Evolutionary conservation across 2,797 vertebrate species (phyloP), one percentile per base, ranked within the genome.

Genomic region (Sebastes matsubarae): DNA sequence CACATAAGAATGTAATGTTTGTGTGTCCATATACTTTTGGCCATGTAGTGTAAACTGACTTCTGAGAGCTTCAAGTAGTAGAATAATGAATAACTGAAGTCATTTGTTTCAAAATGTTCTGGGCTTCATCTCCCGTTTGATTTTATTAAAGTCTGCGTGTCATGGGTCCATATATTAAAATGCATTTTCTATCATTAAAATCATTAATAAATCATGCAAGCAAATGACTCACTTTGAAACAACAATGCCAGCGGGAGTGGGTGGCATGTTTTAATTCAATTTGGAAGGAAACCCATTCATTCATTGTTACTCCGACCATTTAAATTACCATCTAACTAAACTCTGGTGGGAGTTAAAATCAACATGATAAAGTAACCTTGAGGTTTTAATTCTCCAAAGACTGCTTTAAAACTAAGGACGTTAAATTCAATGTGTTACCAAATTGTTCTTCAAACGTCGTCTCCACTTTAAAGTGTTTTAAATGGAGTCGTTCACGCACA

Each of bases 231-330:
- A 60, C 61, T 52, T 52, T 8, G 3, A 12, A 24, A 66, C 2
- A 65, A 24, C 11, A 46, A 54, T 54, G 60, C 30, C 60, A 38
- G 38, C n/a, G 29, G 8, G 4, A 67, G 57, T 68, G 54, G 38
- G 59, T 60, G 75, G 59, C 30, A 32, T 80, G 16, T 54, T 74
- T 70, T 29, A 55, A 70, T 68, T 77, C 9, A 74, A 18, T 79
- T 72, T 75, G 61, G 70, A 73, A 64, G 29, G 22, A 75, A 72
- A 75, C 12, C 11, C 30, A 3, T 59, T 72, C n/a, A 73, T 85
- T 71, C 9, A 25, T 72, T 75, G 11, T 24, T 52, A 20, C 46
- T 64, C 30, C 20, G 60, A 27, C 4, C 13, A 42, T 65, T 58
- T 65, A 32, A 68, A 79, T 76, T 5, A 79, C 2, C 38, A 68